Conservation (phyloP, 2,113 vertebrate genomes). For the Odontesthes bonariensis region DNA sequence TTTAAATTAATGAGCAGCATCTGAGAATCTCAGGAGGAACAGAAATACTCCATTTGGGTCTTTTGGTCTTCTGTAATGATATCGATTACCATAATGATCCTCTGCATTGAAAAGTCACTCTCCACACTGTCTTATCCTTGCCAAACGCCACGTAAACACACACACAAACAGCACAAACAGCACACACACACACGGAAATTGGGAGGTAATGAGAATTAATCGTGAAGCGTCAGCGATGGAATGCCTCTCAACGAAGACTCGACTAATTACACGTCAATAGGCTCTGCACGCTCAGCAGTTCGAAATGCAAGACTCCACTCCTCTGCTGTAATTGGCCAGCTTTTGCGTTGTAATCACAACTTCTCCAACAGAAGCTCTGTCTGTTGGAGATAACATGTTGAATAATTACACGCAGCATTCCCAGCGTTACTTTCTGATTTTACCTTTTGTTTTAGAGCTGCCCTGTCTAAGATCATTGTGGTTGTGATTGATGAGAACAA, state of each 20-base stretch:
- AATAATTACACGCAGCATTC: conserved; percentile 54
- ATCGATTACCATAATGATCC: conserved; percentile 45
- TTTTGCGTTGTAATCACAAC: conserved; percentile 66
- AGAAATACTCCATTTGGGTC: conserved; percentile 15
- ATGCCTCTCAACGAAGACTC: conserved; percentile 63
- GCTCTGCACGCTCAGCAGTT: conserved; percentile 71
- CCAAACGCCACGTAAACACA: conserved; percentile 16
- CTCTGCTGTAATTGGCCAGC: conserved; percentile 51
- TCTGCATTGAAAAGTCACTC: conserved; percentile 48
- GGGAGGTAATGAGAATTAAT: conserved; percentile 74
- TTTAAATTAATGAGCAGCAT: not conserved
- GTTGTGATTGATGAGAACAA: conserved; percentile 2
- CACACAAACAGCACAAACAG: not conserved
- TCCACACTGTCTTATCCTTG: conserved; percentile 21
- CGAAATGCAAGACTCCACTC: conserved; percentile 47
- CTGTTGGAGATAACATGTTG: conserved; percentile 54
- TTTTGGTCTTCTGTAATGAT: conserved; percentile 38
- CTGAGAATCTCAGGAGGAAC: conserved; percentile 7
- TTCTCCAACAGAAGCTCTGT: conserved; percentile 35
- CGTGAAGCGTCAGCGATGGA: conserved; percentile 48
- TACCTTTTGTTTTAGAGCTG: conserved; percentile 41
- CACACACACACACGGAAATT: conserved; percentile 28
- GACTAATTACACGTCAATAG: conserved; percentile 77
- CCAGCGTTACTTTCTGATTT: conserved; percentile 49
- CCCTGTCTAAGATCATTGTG: conserved; percentile 30